Conservation (phyloP, 2,888 invertebrate species). For the Octodonta nipae region DNA sequence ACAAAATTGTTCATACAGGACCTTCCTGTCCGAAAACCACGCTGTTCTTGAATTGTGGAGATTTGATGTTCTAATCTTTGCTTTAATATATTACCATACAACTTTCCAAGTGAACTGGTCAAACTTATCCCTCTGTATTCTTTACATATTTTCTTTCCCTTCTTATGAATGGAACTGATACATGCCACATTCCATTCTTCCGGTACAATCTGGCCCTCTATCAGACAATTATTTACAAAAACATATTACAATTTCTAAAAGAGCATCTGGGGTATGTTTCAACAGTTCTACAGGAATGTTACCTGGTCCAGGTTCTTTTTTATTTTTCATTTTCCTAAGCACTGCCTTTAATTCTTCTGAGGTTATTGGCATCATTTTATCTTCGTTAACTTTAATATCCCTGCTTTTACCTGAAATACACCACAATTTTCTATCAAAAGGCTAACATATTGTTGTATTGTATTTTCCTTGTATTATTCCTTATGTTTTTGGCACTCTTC, state of each 20-base stretch:
- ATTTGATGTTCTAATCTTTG: no score
- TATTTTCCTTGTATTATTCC: constrained; percentile 1
- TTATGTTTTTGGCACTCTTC: background rate
- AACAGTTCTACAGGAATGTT: no score
- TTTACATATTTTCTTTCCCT: no score
- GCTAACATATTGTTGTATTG: background rate
- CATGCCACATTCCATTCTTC: no score
- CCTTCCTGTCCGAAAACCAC: no score
- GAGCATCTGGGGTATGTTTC: constrained; percentile 1
- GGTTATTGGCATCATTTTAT: constrained; percentile 1
- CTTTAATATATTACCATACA: no score
- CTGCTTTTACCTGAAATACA: background rate
- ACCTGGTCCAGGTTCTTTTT: background rate
- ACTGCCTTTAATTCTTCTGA: constrained; percentile 1
- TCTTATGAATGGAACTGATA: no score
- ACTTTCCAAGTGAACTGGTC: no score
- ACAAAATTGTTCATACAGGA: no score
- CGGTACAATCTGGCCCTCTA: background rate
- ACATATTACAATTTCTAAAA: constrained; percentile 1
- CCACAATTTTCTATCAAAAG: background rate
- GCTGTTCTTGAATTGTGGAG: no score
- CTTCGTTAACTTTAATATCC: background rate
- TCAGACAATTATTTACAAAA: background rate
- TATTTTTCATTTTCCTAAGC: constrained; percentile 1
- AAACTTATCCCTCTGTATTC: no score